Base-by-base conservation (phyloP, 2,888 invertebrate species). In the Nymphalis polychloros region DNA sequence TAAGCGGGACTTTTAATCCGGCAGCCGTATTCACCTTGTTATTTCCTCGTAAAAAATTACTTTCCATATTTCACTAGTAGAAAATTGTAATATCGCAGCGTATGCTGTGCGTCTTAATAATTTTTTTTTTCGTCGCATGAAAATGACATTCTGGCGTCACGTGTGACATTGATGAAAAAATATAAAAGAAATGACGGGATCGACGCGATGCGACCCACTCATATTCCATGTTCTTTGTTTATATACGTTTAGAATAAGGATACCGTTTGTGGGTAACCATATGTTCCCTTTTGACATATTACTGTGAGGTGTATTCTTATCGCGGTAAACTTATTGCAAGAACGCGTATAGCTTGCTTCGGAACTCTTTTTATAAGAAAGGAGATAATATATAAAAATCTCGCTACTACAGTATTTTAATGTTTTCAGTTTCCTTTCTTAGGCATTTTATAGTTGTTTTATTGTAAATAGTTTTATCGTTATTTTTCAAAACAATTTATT, bases 151-250 rank as follows among this genome's bases (percentile, higher is more conserved):
- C 83, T 74, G 89, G 91, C 92, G 90, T 89, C 92, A 92, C 90
- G 85, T 92, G 92, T 90, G 90, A 92, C 91, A 88, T 92, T 92
- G 92, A 92, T 92, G 92, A 92, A 92, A 92, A 92, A 91, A 92
- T 92, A 90, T 92, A 90, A 91, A 90, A 89, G 90, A 87, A 86
- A 89, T 87, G 89, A 86, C 82, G 86, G 87, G 85, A 85, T 88
- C 88, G 89, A 85, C 83, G 77, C 79, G 77, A 75, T 77, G 75
- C 70, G 70, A 73, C 69, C 71, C 73, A 68, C 71, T 71, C 62
- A 62, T 69, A 67, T 67, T 53, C 64, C 63, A 55, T 72, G 68
- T 70, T 72, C 65, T 63, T 70, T 70, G 69, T 71, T 73, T 70
- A 74, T 72, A 65, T 70, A 71, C 69, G 59, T 63, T 73, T 68